These are phyloP conservation scores for Gorsachius magnificus DNA, from an alignment of 2,797 vertebrate genomes.

Conservation along the genomic window DNA sequence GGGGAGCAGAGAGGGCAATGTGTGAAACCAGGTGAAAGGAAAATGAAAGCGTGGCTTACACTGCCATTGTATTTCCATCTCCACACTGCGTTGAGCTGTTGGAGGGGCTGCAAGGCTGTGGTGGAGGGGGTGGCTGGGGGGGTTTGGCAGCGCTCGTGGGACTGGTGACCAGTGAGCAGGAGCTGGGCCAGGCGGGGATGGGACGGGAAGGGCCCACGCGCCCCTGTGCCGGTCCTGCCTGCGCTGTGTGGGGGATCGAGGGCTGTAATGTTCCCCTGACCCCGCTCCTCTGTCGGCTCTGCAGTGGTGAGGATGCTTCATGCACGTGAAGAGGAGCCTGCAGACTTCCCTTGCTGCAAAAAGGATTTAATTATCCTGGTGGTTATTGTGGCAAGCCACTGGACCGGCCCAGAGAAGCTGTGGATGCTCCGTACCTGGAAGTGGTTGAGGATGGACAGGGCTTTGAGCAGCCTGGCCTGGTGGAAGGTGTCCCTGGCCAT, in stretches of 20 bases:
- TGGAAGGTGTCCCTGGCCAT: neutral
- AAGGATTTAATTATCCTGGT: neutral
- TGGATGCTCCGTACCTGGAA: neutral
- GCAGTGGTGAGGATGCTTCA: too few species aligned
- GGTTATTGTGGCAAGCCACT: neutral
- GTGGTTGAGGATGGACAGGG: neutral
- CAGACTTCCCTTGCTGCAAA: neutral
- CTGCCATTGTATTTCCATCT: neutral
- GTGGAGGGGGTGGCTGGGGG: neutral
- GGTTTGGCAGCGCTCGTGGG: neutral
- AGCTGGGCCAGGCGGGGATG: accelerated
- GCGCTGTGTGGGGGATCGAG: neutral
- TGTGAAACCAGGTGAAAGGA: neutral
- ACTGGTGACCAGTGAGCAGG: neutral
- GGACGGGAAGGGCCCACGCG: neutral
- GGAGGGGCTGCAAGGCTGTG: neutral
- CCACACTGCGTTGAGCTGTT: neutral
- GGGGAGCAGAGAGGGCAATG: neutral
- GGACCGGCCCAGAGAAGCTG: neutral
- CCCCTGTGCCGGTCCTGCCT: neutral
- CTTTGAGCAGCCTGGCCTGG: neutral
- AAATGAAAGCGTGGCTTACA: neutral
- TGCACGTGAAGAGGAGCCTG: neutral
- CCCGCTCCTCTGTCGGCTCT: neutral
- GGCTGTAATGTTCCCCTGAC: neutral